These are phyloP conservation scores for Platyscapa corneri DNA, from an alignment of 1,140 invertebrate species.

Conservation along the genomic window DNA sequence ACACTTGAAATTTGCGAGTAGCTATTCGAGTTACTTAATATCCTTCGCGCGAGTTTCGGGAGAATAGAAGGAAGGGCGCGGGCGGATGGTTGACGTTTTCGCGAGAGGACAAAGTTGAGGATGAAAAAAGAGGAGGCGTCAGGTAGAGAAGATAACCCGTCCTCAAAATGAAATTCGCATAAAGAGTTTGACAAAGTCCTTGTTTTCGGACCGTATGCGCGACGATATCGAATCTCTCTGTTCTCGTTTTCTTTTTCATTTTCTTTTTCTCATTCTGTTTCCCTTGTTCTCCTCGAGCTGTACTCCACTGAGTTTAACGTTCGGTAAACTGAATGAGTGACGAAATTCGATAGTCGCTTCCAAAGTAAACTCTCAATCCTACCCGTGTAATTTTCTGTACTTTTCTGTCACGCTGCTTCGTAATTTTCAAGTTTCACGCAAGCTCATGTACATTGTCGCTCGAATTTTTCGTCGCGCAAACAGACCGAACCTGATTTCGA, in stretches of 20 bases:
- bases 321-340: slow-evolving; percentile 4
- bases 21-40: slow-evolving; percentile 33
- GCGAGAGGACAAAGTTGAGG: neutral
- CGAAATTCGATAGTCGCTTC: slow-evolving; percentile 26
- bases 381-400: neutral
- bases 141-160: neutral
- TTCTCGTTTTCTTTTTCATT: neutral
- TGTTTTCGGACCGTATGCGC: slow-evolving; percentile 5
- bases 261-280: too few species aligned
- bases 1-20: slow-evolving; percentile 30
- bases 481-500: neutral
- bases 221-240: neutral
- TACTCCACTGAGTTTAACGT: slow-evolving; percentile 3
- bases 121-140: slow-evolving; percentile 4
- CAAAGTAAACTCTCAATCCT: slow-evolving; percentile 1
- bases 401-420: neutral
- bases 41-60: slow-evolving; percentile 38
- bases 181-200: slow-evolving; percentile 19
- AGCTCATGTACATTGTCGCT: neutral
- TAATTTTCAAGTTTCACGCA: neutral
- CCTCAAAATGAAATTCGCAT: slow-evolving; percentile 29
- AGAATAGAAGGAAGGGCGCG: neutral
- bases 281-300: neutral
- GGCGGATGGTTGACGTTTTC: slow-evolving; percentile 7
- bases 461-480: neutral